phyloP scores from a whole-genome alignment of 2,797 vertebrate genomes.

The Meda fulgida region DNA sequence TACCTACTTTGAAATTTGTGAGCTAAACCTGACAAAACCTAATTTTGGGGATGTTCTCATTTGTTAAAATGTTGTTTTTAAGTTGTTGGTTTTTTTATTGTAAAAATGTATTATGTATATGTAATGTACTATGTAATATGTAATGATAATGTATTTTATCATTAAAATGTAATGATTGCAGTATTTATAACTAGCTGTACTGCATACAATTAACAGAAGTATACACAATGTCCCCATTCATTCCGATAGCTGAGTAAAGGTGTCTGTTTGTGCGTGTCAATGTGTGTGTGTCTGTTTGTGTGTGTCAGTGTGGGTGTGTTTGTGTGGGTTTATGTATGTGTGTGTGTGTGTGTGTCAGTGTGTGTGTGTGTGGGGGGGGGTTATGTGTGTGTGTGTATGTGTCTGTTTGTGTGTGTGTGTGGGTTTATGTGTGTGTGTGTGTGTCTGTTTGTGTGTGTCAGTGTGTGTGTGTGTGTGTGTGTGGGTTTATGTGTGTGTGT shows the following conservation, averaged over 20 bases:
- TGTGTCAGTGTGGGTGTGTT: conserved; percentile 11
- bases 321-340: background rate
- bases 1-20: background rate
- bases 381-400: background rate
- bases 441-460: background rate
- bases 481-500: conserved; percentile 14
- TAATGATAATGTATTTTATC: too few relatives aligned
- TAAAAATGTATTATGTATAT: background rate
- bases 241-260: background rate
- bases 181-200: background rate
- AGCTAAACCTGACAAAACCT: background rate
- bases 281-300: too few relatives aligned
- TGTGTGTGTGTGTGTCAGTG: background rate
- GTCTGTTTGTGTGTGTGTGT: conserved; percentile 4
- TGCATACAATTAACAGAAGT: background rate
- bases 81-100: too few relatives aligned
- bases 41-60: too few relatives aligned
- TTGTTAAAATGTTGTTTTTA: too few relatives aligned
- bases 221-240: background rate
- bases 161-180: background rate
- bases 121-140: too few relatives aligned
- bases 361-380: background rate
- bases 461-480: background rate
- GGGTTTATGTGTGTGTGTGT: background rate
- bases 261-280: background rate